Evolutionary conservation across 2,888 invertebrate genomes (phyloP), one percentile per base, ranked within the genome.

Genomic region (Epistrophe grossulariae): DNA sequence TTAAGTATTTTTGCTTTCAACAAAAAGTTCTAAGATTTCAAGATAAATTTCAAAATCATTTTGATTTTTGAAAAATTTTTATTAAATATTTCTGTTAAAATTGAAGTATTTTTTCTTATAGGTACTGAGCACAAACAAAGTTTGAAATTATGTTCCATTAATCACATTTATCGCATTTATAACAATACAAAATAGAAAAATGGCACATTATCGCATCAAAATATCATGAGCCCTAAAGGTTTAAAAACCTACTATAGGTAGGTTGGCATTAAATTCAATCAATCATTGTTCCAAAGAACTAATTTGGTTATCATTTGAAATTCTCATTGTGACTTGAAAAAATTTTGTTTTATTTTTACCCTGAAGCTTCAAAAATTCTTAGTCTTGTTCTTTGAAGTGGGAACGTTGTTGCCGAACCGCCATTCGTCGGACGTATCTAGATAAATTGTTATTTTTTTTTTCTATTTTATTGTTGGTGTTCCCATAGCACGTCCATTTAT

Each of bases 401-500:
- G 50, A 19, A 50, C 50, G 19, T 50, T 19, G 19, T 50, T 19
- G 11, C 9, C 45, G 45, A 3, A 4, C 9, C 17, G 24, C 9
- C 17, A 3, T 24, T 3, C 10, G 1, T n/a, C n/a, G n/a, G n/a
- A n/a, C n/a, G n/a, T 19, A 17, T 11, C 19, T 55, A 17, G 35
- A 59, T 35, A 59, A 35, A 59, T 38, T 5, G 31, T 57, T 1
- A 8, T 35, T 60, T 40, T 60, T 35, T 60, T 40, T 10, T n/a
- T n/a, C n/a, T 50, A 0, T 50, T 52, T 9, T 68, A 4, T 52
- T 55, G 28, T 48, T 66, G 31, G 28, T 66, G 31, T 52, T 70
- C 55, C 52, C 55, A 55, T 40, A 62, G 71, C 70, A 90, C 89
- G 90, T 90, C 90, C 90, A 91, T 91, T 91, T 91, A 90, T 90